Percentiles rank a stretch among this genome's conserved stretches.
Evolutionary conservation across 2,888 invertebrate genomes (phyloP).

Genomic region (Scotopteryx bipunctaria): DNA sequence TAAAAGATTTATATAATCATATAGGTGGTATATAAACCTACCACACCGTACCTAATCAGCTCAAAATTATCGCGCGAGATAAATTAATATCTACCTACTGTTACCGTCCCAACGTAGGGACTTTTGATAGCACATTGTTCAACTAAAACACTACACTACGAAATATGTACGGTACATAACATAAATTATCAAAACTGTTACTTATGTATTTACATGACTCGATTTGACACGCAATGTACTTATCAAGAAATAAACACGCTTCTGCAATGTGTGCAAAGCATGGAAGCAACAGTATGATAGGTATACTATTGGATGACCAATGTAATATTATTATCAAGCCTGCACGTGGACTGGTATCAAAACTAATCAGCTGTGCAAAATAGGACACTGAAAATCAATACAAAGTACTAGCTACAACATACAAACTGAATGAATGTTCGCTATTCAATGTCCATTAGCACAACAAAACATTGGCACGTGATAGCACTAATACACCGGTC

Average conservation of each 20-base stretch:
- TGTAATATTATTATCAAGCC: too few species aligned
- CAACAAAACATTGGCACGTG: conserved; percentile 44
- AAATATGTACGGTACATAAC: too few species aligned
- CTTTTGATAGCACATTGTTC: not conserved
- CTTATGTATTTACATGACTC: too few species aligned
- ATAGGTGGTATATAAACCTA: too few species aligned
- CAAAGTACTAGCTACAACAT: conserved; percentile 12
- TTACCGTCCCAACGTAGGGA: not conserved
- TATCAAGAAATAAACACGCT: too few species aligned
- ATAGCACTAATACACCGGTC: conserved; percentile 41
- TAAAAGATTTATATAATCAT: too few species aligned
- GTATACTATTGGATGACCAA: conserved; percentile 47
- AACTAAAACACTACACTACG: too few species aligned
- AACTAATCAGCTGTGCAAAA: conserved; percentile 50
- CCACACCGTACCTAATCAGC: too few species aligned
- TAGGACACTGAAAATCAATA: conserved; percentile 46
- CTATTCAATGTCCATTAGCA: conserved; percentile 36
- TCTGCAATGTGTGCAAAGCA: too few species aligned
- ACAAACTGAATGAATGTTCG: conserved; percentile 24
- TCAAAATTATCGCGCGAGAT: conserved; percentile 7
- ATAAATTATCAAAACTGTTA: too few species aligned
- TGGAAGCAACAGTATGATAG: conserved; percentile 46
- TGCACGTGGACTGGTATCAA: conserved; percentile 49
- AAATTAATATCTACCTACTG: conserved; percentile 4
- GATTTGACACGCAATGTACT: too few species aligned